Evolutionary conservation across 2,888 invertebrate genomes (phyloP), one percentile per base, ranked within the genome.

Genomic region (Psylliodes chrysocephalus): DNA sequence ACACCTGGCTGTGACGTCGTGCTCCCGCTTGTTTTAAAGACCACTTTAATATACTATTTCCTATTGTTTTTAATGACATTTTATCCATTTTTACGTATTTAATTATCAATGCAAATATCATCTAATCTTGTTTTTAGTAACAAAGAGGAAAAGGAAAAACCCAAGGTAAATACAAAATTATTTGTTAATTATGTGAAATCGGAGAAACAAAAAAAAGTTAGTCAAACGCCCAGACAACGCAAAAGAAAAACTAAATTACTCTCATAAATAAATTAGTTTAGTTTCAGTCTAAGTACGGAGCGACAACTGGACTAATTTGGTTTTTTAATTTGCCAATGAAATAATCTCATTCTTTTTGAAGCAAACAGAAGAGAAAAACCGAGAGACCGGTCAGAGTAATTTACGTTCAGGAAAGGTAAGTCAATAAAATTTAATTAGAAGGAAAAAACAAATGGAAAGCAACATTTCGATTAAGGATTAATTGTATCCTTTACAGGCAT

Each of bases 401-500:
- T 60, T 53, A 59, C 55, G 59, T 55, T 56, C 42, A 30, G 53
- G 54, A 59, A 46, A 64, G 64, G 60, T 60, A 51, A 66, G 62
- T 66, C 66, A 60, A 68, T 65, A 66, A 60, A 66, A 64, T 66
- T 66, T 64, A 68, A 68, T 68, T 64, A 66, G 53, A 56, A 10
- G 28, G 38, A 61, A 66, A 66, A 61, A 66, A 68, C 60, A 63
- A 68, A 64, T 55, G 63, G 62, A 64, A 65, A 68, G 68, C 63
- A 62, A 69, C 70, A 62, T 71, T 70, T 68, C 70, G 66, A 71
- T 70, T 66, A 68, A 66, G 69, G 70, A 73, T 71, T 73, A 71
- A 73, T 73, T 73, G 70, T 71, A 70, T 72, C 70, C 69, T 70
- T 70, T 71, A 69, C 68, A 63, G 71, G 67, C 68, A 59, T 70